Percentiles rank a stretch among this genome's conserved stretches.
These are phyloP conservation scores for Hetaerina titia DNA, from an alignment of 2,888 invertebrate species.

Conservation along the genomic window DNA sequence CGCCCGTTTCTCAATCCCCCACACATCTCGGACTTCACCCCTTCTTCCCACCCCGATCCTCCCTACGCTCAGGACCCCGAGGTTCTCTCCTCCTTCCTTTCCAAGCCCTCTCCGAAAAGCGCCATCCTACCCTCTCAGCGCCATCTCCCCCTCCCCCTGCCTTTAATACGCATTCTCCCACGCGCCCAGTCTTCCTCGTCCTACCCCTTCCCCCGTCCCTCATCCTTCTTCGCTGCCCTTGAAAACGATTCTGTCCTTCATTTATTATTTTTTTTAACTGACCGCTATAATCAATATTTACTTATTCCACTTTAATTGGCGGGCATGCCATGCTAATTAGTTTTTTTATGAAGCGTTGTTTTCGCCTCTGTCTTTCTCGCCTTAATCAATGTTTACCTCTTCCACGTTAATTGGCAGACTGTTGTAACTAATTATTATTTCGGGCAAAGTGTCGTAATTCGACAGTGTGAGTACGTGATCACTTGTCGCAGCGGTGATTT, in stretches of 20 bases:
- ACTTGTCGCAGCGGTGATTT: conserved; percentile 39
- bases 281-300: conserved; percentile 52
- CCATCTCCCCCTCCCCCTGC: not conserved
- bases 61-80: not conserved
- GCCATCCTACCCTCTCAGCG: not conserved
- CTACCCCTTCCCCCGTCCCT: not conserved
- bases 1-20: conserved; percentile 1
- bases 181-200: not conserved
- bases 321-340: conserved; percentile 66
- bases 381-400: conserved; percentile 64
- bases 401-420: conserved; percentile 47
- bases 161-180: conserved; percentile 1
- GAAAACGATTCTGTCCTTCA: conserved; percentile 38
- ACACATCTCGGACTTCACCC: not conserved
- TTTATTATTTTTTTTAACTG: conserved; percentile 9
- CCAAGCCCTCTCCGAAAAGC: not conserved
- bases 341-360: conserved; percentile 51
- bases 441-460: conserved; percentile 41
- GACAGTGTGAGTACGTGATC: conserved; percentile 32
- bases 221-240: conserved; percentile 26
- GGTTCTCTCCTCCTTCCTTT: not conserved
- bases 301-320: conserved; percentile 55
- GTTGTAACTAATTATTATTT: conserved; percentile 54
- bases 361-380: conserved; percentile 36
- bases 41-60: not conserved